Evolutionary conservation across 2,113 vertebrate genomes (phyloP).

Genomic region (Burhinus bistriatus): DNA sequence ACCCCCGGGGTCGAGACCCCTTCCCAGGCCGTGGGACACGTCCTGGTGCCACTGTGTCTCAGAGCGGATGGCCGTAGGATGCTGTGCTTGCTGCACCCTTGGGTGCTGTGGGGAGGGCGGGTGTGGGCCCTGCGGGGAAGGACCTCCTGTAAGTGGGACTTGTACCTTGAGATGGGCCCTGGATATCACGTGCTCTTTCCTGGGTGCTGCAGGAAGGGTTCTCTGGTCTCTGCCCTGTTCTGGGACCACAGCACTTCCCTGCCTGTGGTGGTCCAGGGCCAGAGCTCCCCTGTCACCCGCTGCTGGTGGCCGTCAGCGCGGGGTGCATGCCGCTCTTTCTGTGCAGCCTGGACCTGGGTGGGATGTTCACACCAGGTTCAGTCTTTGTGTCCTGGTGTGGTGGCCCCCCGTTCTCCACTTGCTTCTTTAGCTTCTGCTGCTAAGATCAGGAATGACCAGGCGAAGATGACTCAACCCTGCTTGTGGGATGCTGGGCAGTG

Average conservation of each 20-base stretch:
- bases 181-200: accelerated
- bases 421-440: background rate
- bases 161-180: background rate
- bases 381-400: background rate
- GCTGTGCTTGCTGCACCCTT: background rate
- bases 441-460: background rate
- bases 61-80: background rate
- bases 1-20: accelerated
- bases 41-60: background rate
- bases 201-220: background rate
- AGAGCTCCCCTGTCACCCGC: accelerated
- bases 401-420: background rate
- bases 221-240: accelerated
- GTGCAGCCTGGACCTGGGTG: background rate
- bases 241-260: too few species aligned
- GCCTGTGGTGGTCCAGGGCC: background rate
- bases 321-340: accelerated
- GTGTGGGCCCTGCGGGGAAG: accelerated
- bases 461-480: background rate
- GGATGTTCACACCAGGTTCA: background rate
- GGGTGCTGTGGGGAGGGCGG: background rate
- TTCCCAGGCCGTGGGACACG: background rate
- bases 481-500: background rate
- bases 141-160: background rate
- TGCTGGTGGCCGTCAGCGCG: background rate